Evolutionary conservation across 2,113 vertebrate species (phyloP).

Genomic region (Corydoras sp.): DNA sequence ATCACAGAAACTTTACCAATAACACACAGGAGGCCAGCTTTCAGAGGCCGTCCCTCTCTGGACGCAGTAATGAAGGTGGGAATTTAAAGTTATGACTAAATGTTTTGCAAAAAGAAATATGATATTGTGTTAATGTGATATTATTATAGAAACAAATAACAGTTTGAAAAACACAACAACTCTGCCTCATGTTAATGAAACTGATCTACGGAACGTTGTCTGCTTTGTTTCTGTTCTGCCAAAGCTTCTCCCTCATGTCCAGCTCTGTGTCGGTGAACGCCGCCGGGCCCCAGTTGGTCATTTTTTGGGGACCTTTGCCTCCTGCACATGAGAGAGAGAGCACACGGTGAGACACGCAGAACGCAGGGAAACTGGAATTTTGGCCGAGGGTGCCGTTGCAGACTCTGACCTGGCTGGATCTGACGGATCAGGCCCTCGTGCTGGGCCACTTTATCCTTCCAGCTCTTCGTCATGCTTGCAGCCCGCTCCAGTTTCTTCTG

Average conservation of each 20-base stretch:
- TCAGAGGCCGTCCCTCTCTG: too few species aligned
- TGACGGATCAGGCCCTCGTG: constrained; percentile 87
- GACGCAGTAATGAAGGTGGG: too few species aligned
- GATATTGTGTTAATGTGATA: background rate
- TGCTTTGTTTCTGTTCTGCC: constrained; percentile 76
- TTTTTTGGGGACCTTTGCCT: constrained; percentile 71
- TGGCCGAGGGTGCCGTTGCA: too few species aligned
- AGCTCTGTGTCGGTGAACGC: constrained; percentile 86
- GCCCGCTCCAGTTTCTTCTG: constrained; percentile 85
- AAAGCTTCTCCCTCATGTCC: constrained; percentile 75
- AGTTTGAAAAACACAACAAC: background rate
- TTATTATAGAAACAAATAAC: too few species aligned
- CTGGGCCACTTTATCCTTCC: constrained; percentile 93
- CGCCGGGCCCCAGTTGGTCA: constrained; percentile 90
- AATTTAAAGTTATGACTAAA: too few species aligned
- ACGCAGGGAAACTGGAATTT: background rate
- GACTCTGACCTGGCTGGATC: constrained; percentile 82
- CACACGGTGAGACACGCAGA: background rate
- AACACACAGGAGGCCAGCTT: too few species aligned
- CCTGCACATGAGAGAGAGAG: constrained; percentile 57
- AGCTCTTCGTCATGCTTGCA: constrained; percentile 80
- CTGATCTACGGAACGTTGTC: constrained; percentile 43
- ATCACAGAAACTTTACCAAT: too few species aligned
- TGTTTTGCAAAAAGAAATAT: too few species aligned
- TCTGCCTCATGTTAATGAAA: background rate